Base-by-base conservation (phyloP, 2,797 vertebrate species). In the Megaceryle alcyon region DNA sequence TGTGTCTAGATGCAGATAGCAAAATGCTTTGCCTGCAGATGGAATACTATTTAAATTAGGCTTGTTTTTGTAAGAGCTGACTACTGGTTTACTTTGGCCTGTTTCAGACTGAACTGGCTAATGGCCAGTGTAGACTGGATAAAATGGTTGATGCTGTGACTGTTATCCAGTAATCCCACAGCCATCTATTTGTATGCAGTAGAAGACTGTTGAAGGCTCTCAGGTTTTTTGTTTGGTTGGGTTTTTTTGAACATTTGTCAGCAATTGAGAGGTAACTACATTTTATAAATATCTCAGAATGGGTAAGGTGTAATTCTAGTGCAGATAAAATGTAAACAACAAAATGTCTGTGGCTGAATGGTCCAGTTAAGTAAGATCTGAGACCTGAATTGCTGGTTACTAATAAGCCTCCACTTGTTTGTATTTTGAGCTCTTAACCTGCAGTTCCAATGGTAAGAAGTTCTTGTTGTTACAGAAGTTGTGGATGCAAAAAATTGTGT, bases 61-160 rank as follows among this genome's bases (percentile, higher is more conserved):
- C 31, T 88, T 81, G n/a, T n/a, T 95, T 88, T 83, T 48, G 37
- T 12, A 35, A 4, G 8, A 54, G 19, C 59, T 61, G 51, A 39
- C 69, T 68, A 31, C 21, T 84, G 61, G n/a, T 93, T 96, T 93
- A 65, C 85, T 93, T 90, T 69, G 77, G 88, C 79, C 46, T n/a
- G 46, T 64, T 83, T 86, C 51, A 84, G 59, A 69, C 29, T 90
- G 59, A 88, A 60, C 70, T 90, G 94, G 90, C 86, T 86, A 63
- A 76, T 59, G 53, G 65, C 85, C 72, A 84, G 0, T 5, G 3
- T 59, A 72, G 93, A 63, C 59, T 81, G 82, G 79, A 78, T 91
- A 85, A 95, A 85, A 86, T 92, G 72, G 35, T 81, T 88, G 87
- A 41, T 86, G 60, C 48, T 91, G 51, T 88, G 84, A 31, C 75